Evolutionary conservation across 2,888 invertebrate species (phyloP).

Genomic region (Andrena trimmerana): DNA sequence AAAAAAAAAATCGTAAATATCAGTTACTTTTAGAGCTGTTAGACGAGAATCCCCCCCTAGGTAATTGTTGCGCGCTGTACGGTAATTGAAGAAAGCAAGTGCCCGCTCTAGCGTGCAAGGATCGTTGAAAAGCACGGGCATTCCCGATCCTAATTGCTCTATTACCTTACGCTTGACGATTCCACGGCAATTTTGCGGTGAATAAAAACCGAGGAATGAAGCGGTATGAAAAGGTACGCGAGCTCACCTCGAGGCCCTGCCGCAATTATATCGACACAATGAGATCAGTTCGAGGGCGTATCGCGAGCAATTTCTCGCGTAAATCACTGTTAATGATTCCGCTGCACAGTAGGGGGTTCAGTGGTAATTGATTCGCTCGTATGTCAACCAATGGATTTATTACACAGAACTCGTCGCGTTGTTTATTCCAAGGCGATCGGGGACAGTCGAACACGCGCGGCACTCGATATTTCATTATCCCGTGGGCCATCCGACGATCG

Average conservation of each 20-base stretch:
- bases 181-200: not conserved
- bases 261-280: not conserved
- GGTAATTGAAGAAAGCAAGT: not conserved
- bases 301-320: conserved; percentile 11
- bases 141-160: conserved; percentile 3
- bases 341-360: conserved; percentile 26
- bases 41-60: not conserved
- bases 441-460: conserved; percentile 32
- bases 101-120: not conserved
- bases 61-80: conserved; percentile 21
- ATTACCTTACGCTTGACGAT: not conserved
- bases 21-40: too few species aligned
- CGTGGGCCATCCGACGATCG: not conserved
- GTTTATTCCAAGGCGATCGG: conserved; percentile 52
- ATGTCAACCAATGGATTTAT: conserved; percentile 56
- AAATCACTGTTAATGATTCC: conserved; percentile 36
- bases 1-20: too few species aligned
- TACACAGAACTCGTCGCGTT: conserved; percentile 30
- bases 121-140: not conserved
- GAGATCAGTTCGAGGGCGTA: conserved; percentile 20
- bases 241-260: not conserved
- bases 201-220: not conserved
- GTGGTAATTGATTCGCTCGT: conserved; percentile 44
- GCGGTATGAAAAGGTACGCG: not conserved
- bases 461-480: not conserved